Evolutionary conservation across 2,888 invertebrate species (phyloP).

Genomic region (Plutella xylostella): DNA sequence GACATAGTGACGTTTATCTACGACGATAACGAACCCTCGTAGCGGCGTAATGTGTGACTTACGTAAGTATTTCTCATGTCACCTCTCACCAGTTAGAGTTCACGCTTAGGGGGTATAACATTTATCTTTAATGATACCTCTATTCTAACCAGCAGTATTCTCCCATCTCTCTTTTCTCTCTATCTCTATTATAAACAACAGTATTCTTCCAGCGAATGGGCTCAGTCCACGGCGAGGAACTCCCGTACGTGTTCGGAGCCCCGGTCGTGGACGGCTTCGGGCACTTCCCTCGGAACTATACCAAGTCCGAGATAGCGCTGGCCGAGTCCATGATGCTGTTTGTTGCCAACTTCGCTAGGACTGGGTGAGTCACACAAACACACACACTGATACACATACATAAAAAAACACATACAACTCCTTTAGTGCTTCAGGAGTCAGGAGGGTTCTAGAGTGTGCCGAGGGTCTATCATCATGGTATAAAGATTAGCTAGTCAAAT

Average conservation of each 20-base stretch:
- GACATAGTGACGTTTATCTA: no score
- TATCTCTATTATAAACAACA: no score
- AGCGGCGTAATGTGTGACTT: no score
- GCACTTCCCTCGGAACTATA: constrained; percentile 83
- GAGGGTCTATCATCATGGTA: neutral
- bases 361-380: constrained; percentile 73
- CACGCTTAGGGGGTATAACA: no score
- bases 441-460: neutral
- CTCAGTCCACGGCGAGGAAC: constrained; percentile 85
- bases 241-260: constrained; percentile 86
- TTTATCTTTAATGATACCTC: no score
- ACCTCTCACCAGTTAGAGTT: no score
- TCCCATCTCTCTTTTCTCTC: no score
- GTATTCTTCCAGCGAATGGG: constrained; percentile 73
- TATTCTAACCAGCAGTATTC: no score
- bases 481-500: no score
- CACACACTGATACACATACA: neutral
- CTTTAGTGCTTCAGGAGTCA: neutral
- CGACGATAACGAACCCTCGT: no score
- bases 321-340: constrained; percentile 85
- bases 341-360: constrained; percentile 83
- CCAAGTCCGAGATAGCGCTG: constrained; percentile 79
- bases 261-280: constrained; percentile 79
- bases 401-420: neutral
- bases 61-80: no score